phyloP scores from a whole-genome alignment of 2,797 vertebrate species.

The Echiichthys vipera region DNA sequence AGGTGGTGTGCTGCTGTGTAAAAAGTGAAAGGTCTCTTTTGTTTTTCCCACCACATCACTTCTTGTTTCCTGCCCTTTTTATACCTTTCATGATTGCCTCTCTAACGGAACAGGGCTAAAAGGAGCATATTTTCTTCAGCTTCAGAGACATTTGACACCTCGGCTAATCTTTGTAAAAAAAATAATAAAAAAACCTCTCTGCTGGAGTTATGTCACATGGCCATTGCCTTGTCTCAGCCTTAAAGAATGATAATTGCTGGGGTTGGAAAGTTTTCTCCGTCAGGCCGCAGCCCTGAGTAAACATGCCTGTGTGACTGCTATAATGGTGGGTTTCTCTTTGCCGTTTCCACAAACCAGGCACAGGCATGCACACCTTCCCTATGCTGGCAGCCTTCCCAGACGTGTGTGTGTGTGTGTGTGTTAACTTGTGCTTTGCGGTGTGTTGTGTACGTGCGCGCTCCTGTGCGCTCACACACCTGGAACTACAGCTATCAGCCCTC shows the following conservation, averaged over 20 bases:
- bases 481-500: conserved; percentile 75
- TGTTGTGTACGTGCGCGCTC: conserved; percentile 45
- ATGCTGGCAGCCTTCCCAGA: conserved; percentile 75
- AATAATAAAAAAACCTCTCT: no score
- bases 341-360: conserved; percentile 81
- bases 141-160: conserved; percentile 57
- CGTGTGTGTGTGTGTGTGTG: conserved; percentile 38
- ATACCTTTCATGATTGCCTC: background rate
- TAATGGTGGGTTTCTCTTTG: conserved; percentile 82
- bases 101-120: conserved; percentile 11
- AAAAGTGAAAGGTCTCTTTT: conserved; percentile 72
- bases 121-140: conserved; percentile 17
- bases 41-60: conserved; percentile 29
- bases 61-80: conserved; percentile 7
- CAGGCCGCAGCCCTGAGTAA: conserved; percentile 85
- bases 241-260: conserved; percentile 85
- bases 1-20: conserved; percentile 67
- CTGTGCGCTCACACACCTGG: conserved; percentile 79
- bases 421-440: conserved; percentile 37
- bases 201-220: conserved; percentile 79
- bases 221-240: conserved; percentile 75
- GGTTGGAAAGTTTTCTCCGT: conserved; percentile 82
- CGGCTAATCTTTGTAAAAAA: conserved; percentile 49
- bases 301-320: conserved; percentile 84
- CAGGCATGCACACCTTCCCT: conserved; percentile 79